A percentile compares a stretch with the other conserved stretches of the same genome.
These are phyloP conservation scores for Acropternis orthonyx DNA, from an alignment of 2,797 vertebrate species.

Conservation along the genomic window DNA sequence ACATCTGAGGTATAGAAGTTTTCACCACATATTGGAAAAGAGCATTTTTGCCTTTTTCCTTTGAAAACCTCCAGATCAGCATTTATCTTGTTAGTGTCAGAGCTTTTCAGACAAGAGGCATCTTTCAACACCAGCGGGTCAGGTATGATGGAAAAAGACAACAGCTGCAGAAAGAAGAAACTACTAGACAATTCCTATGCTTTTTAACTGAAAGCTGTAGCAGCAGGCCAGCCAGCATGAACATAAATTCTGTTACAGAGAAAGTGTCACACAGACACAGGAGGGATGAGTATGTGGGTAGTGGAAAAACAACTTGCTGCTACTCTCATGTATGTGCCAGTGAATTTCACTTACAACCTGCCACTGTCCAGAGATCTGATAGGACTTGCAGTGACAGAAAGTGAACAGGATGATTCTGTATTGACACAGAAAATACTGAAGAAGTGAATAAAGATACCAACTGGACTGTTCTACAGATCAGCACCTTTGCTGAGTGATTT, in stretches of 20 bases:
- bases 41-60: not conserved
- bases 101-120: not conserved
- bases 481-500: not conserved
- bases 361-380: not conserved
- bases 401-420: not conserved
- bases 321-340: fast-evolving
- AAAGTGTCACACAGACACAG: not conserved
- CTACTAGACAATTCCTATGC: not conserved
- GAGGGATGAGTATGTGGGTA: not conserved
- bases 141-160: not conserved
- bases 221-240: not conserved
- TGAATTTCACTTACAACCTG: not conserved
- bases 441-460: not conserved
- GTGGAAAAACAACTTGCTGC: not conserved
- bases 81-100: not conserved
- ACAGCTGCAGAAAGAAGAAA: not conserved
- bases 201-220: not conserved
- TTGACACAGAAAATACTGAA: not conserved
- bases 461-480: not conserved
- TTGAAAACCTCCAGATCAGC: not conserved
- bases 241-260: not conserved
- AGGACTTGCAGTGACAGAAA: not conserved
- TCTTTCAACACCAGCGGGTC: not conserved
- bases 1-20: not conserved
- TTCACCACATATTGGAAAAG: not conserved